Percentiles rank a stretch among this genome's conserved stretches.
These are phyloP conservation scores for Spinus olivaceus DNA, from an alignment of 2,797 vertebrate species.

Conservation along the genomic window DNA sequence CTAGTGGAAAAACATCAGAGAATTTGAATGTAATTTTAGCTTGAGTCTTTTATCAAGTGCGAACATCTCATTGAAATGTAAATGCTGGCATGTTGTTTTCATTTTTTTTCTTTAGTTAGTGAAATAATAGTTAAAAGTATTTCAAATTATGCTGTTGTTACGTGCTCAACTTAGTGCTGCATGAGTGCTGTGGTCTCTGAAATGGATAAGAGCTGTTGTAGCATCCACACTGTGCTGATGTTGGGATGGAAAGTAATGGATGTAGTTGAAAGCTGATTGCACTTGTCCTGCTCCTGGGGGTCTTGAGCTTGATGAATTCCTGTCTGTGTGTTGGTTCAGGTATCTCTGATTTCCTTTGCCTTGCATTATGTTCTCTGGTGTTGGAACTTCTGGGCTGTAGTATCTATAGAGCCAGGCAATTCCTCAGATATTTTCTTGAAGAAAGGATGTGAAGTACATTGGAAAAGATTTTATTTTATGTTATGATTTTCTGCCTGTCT, in stretches of 20 bases:
- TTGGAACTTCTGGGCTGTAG: neutral
- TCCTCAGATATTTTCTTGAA: neutral
- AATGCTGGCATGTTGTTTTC: neutral
- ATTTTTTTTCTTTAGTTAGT: neutral
- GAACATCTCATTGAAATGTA: neutral
- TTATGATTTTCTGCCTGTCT: neutral
- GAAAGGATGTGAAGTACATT: neutral
- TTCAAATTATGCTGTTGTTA: neutral
- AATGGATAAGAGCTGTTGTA: neutral
- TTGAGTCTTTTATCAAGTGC: neutral
- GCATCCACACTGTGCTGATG: neutral
- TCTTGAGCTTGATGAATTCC: neutral
- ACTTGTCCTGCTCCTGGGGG: neutral
- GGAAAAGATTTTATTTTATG: rapidly evolving
- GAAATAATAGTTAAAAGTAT: neutral
- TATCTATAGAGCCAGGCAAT: neutral
- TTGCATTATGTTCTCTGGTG: neutral
- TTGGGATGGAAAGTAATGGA: neutral
- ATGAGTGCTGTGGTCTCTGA: neutral
- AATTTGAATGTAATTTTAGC: neutral
- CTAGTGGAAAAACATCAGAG: neutral
- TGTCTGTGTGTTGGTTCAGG: neutral
- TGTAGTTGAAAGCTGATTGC: neutral
- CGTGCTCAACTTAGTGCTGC: rapidly evolving
- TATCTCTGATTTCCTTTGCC: neutral